Base-by-base conservation (phyloP, 53 echinoderm and acorn worm genomes). In the Apostichopus leukothele region DNA sequence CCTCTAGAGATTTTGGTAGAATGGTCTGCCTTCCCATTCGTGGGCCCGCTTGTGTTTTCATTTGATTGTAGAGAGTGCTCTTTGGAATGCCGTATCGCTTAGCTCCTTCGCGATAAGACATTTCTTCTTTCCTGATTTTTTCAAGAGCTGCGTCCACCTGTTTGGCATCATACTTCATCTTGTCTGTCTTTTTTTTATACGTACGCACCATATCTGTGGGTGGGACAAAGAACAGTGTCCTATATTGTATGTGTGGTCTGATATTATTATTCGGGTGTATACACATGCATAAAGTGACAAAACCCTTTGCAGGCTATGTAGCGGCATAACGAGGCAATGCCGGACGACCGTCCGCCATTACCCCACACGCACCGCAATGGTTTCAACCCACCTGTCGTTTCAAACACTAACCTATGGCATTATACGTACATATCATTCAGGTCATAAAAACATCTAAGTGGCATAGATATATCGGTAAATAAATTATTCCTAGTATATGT, bases 341-440 rank as follows among this genome's bases (percentile, higher is more conserved):
- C 13, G 75, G 75, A 75, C 14, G 75, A 75, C 75, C 18, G 75
- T 13, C 18, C 12, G 75, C 75, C 75, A 75, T 75, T 75, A 75
- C 18, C 0, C n/a, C 11, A 10, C 75, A 10, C 75, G n/a, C 25
- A 75, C 75, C 75, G 25, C 75, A 75, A 75, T 75, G 75, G 75
- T 75, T 75, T 75, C 75, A 75, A 75, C n/a, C 75, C 75, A 75
- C 75, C 75, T 75, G 75, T 18, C 75, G n/a, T 75, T 75, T 25
- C 20, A 13, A 75, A 75, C 75, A 75, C 11, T 75, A 75, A 10
- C 75, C 75, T 75, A 75, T 75, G 75, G 75, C 75, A 7, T 75
- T 19, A 8, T 13, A 75, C 12, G 25, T 75, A 75, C 75, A 75
- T n/a, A 75, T 75, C 25, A 75, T 21, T n/a, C 25, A 25, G 12